Conservation (phyloP, 2,797 vertebrate species). For the Meda fulgida region DNA sequence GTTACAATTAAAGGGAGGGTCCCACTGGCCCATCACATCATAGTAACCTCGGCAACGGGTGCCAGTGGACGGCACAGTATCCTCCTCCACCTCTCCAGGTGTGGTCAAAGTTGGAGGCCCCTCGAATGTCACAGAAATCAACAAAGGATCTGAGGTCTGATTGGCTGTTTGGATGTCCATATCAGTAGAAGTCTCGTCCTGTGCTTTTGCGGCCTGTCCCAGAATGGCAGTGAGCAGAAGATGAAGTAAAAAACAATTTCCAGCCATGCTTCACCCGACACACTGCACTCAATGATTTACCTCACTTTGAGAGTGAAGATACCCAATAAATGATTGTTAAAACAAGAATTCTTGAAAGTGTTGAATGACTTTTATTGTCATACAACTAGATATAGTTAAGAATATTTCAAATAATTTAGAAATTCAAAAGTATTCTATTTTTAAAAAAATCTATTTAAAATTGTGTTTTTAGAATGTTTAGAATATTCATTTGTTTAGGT, state of each 20-base stretch:
- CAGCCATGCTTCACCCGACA: constrained; percentile 53
- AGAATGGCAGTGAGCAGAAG: constrained; percentile 59
- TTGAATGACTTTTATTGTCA: not conserved
- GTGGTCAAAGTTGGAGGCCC: constrained; percentile 70
- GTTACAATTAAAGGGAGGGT: constrained; percentile 97
- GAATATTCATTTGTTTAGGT: not conserved
- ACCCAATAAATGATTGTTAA: constrained; percentile 5
- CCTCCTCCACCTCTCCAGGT: constrained; percentile 73
- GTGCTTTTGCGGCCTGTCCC: constrained; percentile 69
- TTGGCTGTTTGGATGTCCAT: constrained; percentile 58
- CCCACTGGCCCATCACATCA: constrained; percentile 98
- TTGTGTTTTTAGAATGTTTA: not conserved
- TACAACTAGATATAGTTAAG: not conserved
- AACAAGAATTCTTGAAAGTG: not conserved
- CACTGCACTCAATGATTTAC: not conserved
- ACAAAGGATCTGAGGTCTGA: constrained; percentile 68
- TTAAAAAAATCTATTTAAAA: not conserved
- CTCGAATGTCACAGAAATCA: constrained; percentile 72
- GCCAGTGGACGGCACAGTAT: constrained; percentile 71
- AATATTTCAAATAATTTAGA: not conserved
- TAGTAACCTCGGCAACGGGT: constrained; percentile 96
- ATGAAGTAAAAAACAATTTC: constrained; percentile 41
- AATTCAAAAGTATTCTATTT: not conserved
- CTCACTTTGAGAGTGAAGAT: constrained; percentile 14
- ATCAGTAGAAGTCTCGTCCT: constrained; percentile 66